phyloP scores from a whole-genome alignment of 2,797 vertebrate species.

The Crocodylus rhombifer region DNA sequence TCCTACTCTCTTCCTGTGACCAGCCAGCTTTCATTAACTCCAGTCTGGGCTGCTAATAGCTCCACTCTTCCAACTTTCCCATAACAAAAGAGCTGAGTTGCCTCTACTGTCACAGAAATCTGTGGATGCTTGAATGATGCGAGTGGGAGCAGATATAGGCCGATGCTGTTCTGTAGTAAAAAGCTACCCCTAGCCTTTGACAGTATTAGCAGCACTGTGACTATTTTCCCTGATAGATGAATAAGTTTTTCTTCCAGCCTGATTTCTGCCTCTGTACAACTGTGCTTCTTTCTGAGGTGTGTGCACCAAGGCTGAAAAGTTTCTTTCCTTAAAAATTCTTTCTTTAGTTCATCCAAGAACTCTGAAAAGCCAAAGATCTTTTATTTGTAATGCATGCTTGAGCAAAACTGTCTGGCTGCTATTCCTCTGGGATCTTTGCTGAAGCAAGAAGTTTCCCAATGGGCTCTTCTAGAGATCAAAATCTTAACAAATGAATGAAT shows the following conservation, averaged over 20 bases:
- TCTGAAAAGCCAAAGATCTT: not conserved
- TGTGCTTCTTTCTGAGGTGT: rapidly evolving
- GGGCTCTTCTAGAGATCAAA: not conserved
- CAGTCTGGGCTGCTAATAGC: not conserved
- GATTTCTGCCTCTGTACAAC: not conserved
- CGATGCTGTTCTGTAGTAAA: not conserved
- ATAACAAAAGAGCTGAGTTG: not conserved
- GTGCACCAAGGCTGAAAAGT: rapidly evolving
- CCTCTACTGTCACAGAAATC: not conserved
- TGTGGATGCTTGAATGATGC: not conserved
- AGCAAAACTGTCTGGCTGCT: not conserved
- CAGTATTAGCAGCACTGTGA: not conserved
- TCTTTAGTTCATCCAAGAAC: not conserved
- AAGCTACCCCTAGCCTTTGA: not conserved
- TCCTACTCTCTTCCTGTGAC: too few relatives aligned
- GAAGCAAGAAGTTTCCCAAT: not conserved
- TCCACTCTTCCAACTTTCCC: not conserved
- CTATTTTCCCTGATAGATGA: not conserved
- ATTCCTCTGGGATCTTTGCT: not conserved
- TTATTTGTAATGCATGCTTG: not conserved
- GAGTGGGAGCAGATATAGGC: not conserved
- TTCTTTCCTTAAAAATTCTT: not conserved
- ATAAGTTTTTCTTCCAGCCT: not conserved
- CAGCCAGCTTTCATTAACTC: not conserved
- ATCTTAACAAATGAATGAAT: not conserved